phyloP scores from a whole-genome alignment of 2,888 invertebrate genomes.

The Cerastoderma edule region DNA sequence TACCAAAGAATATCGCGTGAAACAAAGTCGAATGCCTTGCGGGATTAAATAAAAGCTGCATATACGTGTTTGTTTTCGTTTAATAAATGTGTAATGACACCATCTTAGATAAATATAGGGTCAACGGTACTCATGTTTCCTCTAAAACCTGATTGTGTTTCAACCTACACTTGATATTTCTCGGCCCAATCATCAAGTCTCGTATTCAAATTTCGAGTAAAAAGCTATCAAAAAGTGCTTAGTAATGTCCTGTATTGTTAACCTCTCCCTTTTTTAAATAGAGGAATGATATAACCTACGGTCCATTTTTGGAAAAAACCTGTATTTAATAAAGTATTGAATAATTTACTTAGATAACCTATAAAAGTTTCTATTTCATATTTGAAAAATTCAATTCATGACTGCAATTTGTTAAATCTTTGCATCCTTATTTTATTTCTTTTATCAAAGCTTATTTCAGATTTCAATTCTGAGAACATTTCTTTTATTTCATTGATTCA shows the following conservation, averaged over 20 bases:
- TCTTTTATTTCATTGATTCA: no score
- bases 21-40: background rate
- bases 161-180: no score
- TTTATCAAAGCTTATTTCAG: background rate
- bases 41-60: no score
- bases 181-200: background rate
- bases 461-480: constrained; percentile 5
- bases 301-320: constrained; percentile 21
- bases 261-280: constrained; percentile 6
- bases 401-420: constrained; percentile 2
- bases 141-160: no score
- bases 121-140: no score
- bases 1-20: no score
- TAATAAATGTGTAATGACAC: no score
- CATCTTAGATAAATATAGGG: no score
- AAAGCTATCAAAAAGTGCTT: no score
- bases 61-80: no score
- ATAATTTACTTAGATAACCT: background rate
- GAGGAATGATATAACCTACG: background rate
- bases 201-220: no score
- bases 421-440: constrained; percentile 2
- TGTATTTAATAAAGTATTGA: constrained; percentile 5
- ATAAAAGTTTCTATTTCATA: constrained; percentile 6
- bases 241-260: background rate
- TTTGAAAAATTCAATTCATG: constrained; percentile 18